Percentiles rank a stretch among this genome's conserved stretches.
Evolutionary conservation across 2,113 vertebrate genomes (phyloP).

Genomic region (Hemiscyllium ocellatum): DNA sequence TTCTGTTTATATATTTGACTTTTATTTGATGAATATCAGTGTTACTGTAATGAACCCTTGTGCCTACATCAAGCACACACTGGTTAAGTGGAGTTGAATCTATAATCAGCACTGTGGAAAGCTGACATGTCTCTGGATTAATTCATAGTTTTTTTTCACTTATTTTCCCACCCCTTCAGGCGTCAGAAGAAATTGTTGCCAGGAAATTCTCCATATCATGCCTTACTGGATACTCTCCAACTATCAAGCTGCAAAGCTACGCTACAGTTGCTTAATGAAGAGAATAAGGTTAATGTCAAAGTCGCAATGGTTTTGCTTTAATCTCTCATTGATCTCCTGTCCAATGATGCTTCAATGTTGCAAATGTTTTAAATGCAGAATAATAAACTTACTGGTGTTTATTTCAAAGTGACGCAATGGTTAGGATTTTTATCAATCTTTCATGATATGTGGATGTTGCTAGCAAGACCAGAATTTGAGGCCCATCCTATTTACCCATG

Average conservation of each 20-base stretch:
- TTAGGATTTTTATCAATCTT: background rate
- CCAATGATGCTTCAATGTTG: background rate
- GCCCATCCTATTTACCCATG: no score
- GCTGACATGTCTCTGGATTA: background rate
- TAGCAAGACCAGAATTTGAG: no score
- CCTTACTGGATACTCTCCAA: constrained; percentile 64
- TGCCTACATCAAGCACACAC: background rate
- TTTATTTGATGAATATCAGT: no score
- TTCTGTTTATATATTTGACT: no score
- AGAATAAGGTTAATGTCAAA: constrained; percentile 54
- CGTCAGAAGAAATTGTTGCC: constrained; percentile 65
- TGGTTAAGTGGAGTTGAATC: background rate
- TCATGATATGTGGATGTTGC: no score
- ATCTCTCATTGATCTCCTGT: background rate
- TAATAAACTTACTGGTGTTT: background rate
- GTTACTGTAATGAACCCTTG: background rate
- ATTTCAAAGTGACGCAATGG: background rate
- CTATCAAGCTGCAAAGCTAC: constrained; percentile 59
- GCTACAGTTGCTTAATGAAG: constrained; percentile 61
- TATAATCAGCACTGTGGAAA: background rate
- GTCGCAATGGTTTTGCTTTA: background rate
- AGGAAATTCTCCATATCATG: constrained; percentile 54
- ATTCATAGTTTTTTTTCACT: background rate
- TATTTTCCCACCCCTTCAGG: constrained; percentile 50
- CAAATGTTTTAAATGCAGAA: background rate